Evolutionary conservation across 1,140 invertebrate genomes (phyloP).

Genomic region (Drosophila subpulchrella): DNA sequence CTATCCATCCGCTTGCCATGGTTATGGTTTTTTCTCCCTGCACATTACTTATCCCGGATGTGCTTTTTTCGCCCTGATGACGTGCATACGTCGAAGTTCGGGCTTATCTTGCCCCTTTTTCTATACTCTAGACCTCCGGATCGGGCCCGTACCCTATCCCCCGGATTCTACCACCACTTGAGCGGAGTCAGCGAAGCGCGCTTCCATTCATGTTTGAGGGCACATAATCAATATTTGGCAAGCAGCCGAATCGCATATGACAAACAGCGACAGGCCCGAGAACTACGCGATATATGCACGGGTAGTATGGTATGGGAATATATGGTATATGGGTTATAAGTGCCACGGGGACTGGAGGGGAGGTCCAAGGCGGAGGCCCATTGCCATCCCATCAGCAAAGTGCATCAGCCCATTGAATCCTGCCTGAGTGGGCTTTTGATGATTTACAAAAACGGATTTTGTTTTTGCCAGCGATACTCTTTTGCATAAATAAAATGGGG

Average conservation of each 20-base stretch:
- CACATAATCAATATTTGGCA: constrained; percentile 81
- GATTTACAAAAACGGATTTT: constrained; percentile 64
- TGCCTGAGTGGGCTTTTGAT: constrained; percentile 57
- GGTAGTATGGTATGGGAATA: constrained; percentile 8
- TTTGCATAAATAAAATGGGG: constrained; percentile 36
- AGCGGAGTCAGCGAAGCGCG: constrained; percentile 69
- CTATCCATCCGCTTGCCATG: not conserved
- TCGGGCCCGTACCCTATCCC: not conserved
- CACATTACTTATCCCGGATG: constrained; percentile 71
- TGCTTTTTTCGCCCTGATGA: constrained; percentile 60
- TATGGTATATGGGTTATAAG: constrained; percentile 17
- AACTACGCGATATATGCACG: constrained; percentile 49
- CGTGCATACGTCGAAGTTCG: constrained; percentile 55
- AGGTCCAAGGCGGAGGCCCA: constrained; percentile 19
- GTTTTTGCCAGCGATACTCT: constrained; percentile 28
- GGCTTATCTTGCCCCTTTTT: constrained; percentile 12
- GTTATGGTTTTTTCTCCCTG: constrained; percentile 22
- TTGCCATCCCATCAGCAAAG: constrained; percentile 48
- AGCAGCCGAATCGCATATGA: constrained; percentile 78
- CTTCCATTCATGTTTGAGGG: constrained; percentile 77
- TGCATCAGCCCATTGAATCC: constrained; percentile 57
- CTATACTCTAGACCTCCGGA: constrained; percentile 1
- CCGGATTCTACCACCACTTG: constrained; percentile 31
- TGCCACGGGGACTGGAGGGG: constrained; percentile 9
- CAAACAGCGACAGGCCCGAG: constrained; percentile 68